Conservation (phyloP, 2,113 vertebrate genomes). For the Cebidichthys violaceus region DNA sequence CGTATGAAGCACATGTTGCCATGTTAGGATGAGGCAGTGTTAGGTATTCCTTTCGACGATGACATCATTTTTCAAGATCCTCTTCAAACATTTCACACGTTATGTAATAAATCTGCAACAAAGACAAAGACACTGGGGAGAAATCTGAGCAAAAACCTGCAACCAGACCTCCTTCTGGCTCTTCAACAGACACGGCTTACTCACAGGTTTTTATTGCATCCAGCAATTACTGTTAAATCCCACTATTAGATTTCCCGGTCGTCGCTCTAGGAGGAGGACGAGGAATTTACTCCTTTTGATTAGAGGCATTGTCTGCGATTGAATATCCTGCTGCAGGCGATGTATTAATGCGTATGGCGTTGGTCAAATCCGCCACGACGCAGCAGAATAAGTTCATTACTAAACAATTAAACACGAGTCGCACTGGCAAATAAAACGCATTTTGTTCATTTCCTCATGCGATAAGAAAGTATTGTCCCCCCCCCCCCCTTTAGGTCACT, state of each 20-base stretch:
- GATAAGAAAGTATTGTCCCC: conserved; percentile 4
- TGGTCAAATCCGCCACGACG: neutral
- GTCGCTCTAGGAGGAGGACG: conserved; percentile 1
- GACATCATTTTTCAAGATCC: neutral
- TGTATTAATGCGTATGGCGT: neutral
- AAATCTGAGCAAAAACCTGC: neutral
- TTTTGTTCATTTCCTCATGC: conserved; percentile 4
- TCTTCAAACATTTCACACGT: neutral
- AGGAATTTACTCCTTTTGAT: conserved; percentile 24
- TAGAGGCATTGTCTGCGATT: conserved; percentile 37
- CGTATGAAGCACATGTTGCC: neutral
- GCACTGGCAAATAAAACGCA: conserved; percentile 2
- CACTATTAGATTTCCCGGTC: conserved; percentile 22
- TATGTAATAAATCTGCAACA: conserved; percentile 3
- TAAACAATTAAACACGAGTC: neutral
- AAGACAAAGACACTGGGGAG: neutral
- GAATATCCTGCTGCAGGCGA: conserved; percentile 7
- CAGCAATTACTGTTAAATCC: neutral
- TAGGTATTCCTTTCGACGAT: no score
- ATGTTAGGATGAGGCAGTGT: neutral
- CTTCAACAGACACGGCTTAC: conserved; percentile 19
- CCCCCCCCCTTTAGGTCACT: neutral
- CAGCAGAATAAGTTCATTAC: conserved; percentile 3
- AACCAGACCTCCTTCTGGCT: conserved; percentile 8
- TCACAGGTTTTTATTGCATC: conserved; percentile 13